These are phyloP conservation scores for Zele albiditarsus DNA, from an alignment of 2,888 invertebrate species.

Conservation along the genomic window DNA sequence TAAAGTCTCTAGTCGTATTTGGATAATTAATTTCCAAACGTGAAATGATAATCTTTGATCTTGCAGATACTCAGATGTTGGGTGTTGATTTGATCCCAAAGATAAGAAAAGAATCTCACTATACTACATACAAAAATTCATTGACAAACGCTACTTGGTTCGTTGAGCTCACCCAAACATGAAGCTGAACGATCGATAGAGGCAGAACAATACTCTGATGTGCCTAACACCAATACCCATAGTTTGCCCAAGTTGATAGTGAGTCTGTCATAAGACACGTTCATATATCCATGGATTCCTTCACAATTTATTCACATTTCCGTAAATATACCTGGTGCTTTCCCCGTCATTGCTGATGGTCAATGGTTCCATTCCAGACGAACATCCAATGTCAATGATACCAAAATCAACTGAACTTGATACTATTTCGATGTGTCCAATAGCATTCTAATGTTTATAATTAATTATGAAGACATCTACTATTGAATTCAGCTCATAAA, in stretches of 20 bases:
- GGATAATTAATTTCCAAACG: conserved; percentile 68
- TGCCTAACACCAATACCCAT: conserved; percentile 71
- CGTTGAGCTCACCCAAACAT: conserved; percentile 68
- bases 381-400: conserved; percentile 70
- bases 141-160: conserved; percentile 65
- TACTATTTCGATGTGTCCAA: conserved; percentile 59
- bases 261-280: conserved; percentile 57
- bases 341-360: conserved; percentile 67
- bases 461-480: conserved; percentile 59
- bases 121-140: conserved; percentile 71
- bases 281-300: background rate
- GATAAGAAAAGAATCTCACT: conserved; percentile 9
- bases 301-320: background rate
- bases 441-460: background rate
- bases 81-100: conserved; percentile 60
- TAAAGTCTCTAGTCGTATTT: conserved; percentile 67
- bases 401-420: conserved; percentile 71
- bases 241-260: conserved; percentile 71
- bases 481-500: conserved; percentile 69
- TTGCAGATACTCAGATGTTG: conserved; percentile 57
- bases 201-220: conserved; percentile 68
- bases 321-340: conserved; percentile 57
- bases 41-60: conserved; percentile 64
- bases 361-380: conserved; percentile 68
- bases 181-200: conserved; percentile 55